Conservation (phyloP, 2,888 invertebrate genomes). For the Synanthedon tipuliformis region DNA sequence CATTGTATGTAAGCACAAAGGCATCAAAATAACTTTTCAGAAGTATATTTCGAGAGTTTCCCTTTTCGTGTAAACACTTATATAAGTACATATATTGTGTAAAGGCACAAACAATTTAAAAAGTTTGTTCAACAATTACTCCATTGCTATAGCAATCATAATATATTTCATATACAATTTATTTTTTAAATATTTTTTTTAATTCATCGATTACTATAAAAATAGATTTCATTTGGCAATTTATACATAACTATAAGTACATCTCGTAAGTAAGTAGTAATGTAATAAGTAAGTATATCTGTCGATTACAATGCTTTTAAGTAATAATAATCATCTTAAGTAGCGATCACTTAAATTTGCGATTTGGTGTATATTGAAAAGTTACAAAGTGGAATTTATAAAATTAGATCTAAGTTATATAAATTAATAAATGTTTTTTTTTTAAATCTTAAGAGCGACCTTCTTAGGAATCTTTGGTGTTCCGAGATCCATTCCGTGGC, state of each 20-base stretch:
- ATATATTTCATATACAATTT: constrained; percentile 13
- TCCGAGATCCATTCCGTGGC: constrained; percentile 37
- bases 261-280: neutral
- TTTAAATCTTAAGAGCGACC: constrained; percentile 57
- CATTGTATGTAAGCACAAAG: too few relatives aligned
- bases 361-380: constrained; percentile 38
- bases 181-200: constrained; percentile 20
- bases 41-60: neutral
- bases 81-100: constrained; percentile 12
- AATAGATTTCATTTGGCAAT: constrained; percentile 65
- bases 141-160: constrained; percentile 12
- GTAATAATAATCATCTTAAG: constrained; percentile 4
- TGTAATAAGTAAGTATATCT: constrained; percentile 3
- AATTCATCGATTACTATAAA: constrained; percentile 55
- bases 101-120: constrained; percentile 63
- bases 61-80: neutral
- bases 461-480: constrained; percentile 63
- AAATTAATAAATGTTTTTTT: constrained; percentile 8
- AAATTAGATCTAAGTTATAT: constrained; percentile 31
- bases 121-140: constrained; percentile 9
- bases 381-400: constrained; percentile 52
- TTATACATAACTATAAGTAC: constrained; percentile 10
- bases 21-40: too few relatives aligned
- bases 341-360: constrained; percentile 20
- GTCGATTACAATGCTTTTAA: neutral